Evolutionary conservation across 2,888 invertebrate species (phyloP), one percentile per base, ranked within the genome.

Genomic region (Drosophila paranaensis): DNA sequence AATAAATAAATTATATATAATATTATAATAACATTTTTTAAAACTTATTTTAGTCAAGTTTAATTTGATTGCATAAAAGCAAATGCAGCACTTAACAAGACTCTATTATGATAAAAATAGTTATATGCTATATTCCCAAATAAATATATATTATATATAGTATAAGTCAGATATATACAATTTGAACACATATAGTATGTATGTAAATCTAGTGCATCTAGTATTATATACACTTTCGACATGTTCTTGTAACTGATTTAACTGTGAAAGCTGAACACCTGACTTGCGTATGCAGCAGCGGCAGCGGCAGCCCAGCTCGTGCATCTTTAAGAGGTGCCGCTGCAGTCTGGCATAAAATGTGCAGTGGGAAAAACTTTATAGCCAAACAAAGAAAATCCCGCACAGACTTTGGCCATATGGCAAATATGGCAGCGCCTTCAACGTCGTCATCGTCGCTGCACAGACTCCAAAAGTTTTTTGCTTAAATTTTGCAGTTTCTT

Each of bases 401-500:
- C 69, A 60, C 62, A 69, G 74, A 81, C 82, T 78, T 70, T 71
- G 75, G 79, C 82, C 82, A 79, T 79, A 81, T 79, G 79, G 79
- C 79, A 74, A 81, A 74, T 74, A 71, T 65, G 69, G 68, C 53
- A 64, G 56, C 57, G 67, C 43, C 64, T 51, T 60, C 16, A 35
- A 35, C 51, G 54, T 27, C 11, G 16, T 33, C 51, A 11, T 20
- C 33, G 37, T 20, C 51, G 33, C 35, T 51, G 37, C 74, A 61
- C 50, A 51, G 62, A 62, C 63, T 55, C 55, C 37, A 78, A 79
- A 81, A 61, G 37, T 53, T 81, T 78, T 74, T 75, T 63, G 51
- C 71, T 73, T 71, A 61, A 68, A 73, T 73, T 79, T 73, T 71
- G 64, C 58, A 71, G 58, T 76, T 77, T 64, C 80, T 68, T 71